Evolutionary conservation across 2,113 vertebrate genomes (phyloP).

Genomic region (Mesoclemmys tuberculata): DNA sequence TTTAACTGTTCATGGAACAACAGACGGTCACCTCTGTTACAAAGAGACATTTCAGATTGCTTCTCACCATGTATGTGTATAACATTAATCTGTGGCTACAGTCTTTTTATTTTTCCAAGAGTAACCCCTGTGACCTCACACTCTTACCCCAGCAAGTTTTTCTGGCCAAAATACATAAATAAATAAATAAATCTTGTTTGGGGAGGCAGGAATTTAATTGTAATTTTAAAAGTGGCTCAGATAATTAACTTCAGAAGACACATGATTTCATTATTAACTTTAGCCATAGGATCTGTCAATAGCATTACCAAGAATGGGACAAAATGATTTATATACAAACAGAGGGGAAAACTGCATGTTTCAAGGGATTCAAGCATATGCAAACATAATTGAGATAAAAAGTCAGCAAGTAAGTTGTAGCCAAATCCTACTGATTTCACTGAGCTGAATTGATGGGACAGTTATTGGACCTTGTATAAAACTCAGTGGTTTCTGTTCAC

Average conservation of each 20-base stretch:
- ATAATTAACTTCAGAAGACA: slow-evolving; percentile 45
- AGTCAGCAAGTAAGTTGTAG: fast-evolving
- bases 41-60: not conserved
- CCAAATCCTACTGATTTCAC: too few relatives aligned
- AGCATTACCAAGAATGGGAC: not conserved
- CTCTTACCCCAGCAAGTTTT: not conserved
- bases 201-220: not conserved
- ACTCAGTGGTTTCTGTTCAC: not conserved
- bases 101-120: not conserved
- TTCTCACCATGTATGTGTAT: not conserved
- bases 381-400: not conserved
- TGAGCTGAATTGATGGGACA: fast-evolving
- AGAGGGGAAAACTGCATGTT: not conserved
- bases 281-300: slow-evolving; percentile 10
- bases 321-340: slow-evolving; percentile 30
- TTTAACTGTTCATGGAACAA: not conserved
- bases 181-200: not conserved
- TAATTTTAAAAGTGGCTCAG: slow-evolving; percentile 27
- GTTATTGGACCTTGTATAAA: fast-evolving
- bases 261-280: slow-evolving; percentile 35
- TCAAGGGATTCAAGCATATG: not conserved
- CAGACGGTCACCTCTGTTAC: slow-evolving; percentile 25
- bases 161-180: not conserved
- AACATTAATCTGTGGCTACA: not conserved
- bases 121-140: fast-evolving